These are phyloP conservation scores for Parnassius apollo DNA, from an alignment of 2,888 invertebrate genomes.

Conservation along the genomic window DNA sequence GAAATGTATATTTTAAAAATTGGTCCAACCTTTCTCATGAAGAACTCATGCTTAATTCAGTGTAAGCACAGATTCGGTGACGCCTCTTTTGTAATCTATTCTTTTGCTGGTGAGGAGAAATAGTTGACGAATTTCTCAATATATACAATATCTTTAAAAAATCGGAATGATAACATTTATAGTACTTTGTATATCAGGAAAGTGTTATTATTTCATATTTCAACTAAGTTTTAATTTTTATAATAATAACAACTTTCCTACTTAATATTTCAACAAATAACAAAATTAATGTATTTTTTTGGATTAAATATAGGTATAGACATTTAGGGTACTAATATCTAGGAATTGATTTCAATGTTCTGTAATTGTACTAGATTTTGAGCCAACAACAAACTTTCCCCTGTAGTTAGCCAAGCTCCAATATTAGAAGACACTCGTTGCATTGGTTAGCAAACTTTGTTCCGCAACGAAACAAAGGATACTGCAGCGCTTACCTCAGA, in stretches of 20 bases:
- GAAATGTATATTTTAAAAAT: constrained; percentile 50
- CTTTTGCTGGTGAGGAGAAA: too few relatives aligned
- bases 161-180: too few relatives aligned
- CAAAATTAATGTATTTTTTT: too few relatives aligned
- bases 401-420: constrained; percentile 7
- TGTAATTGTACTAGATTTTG: constrained; percentile 26
- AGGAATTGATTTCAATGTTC: constrained; percentile 7
- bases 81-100: not conserved
- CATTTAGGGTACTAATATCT: not conserved
- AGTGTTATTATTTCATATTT: too few relatives aligned
- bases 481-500: constrained; percentile 54
- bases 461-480: constrained; percentile 55
- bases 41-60: not conserved
- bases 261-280: too few relatives aligned
- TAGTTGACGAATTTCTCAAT: too few relatives aligned
- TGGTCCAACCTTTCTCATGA: constrained; percentile 25
- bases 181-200: too few relatives aligned
- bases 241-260: too few relatives aligned
- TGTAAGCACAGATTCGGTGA: not conserved
- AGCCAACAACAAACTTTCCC: not conserved
- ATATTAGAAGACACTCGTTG: constrained; percentile 39
- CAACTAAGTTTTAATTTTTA: too few relatives aligned
- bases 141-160: too few relatives aligned
- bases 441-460: constrained; percentile 42
- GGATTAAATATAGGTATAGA: too few relatives aligned